A percentile compares a stretch with the other conserved stretches of the same genome.
Conservation (phyloP, 2,113 vertebrate species). For the Prunella himalayana region DNA sequence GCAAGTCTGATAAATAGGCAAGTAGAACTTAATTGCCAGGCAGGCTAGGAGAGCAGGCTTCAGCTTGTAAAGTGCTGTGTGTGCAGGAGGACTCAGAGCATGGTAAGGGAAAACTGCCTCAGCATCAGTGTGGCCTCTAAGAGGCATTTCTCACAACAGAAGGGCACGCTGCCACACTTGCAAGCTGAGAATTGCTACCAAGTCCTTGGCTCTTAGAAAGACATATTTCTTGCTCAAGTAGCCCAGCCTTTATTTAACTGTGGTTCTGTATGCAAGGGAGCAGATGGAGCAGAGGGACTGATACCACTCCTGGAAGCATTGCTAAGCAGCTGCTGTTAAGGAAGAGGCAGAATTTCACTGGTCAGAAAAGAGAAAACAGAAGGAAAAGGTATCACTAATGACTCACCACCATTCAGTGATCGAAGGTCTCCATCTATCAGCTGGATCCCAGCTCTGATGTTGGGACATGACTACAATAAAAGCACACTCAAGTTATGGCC, state of each 20-base stretch:
- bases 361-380: background rate
- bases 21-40: background rate
- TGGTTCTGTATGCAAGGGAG: background rate
- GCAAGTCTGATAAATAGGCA: background rate
- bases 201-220: background rate
- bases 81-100: background rate
- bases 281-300: background rate
- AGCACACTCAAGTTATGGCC: background rate
- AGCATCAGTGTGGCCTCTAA: background rate
- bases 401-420: conserved; percentile 68
- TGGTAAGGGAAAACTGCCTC: background rate
- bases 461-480: conserved; percentile 67
- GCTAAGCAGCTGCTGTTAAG: background rate
- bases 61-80: background rate
- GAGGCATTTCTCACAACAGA: background rate
- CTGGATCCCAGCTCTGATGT: conserved; percentile 52
- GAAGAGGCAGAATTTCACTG: background rate
- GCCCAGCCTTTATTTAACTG: background rate
- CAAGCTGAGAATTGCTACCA: background rate
- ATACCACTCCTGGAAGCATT: background rate
- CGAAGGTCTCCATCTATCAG: conserved; percentile 38
- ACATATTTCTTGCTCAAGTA: background rate
- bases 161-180: background rate
- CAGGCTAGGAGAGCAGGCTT: background rate
- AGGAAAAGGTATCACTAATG: background rate